phyloP scores from a whole-genome alignment of 2,113 vertebrate species.

The Chauna torquata region DNA sequence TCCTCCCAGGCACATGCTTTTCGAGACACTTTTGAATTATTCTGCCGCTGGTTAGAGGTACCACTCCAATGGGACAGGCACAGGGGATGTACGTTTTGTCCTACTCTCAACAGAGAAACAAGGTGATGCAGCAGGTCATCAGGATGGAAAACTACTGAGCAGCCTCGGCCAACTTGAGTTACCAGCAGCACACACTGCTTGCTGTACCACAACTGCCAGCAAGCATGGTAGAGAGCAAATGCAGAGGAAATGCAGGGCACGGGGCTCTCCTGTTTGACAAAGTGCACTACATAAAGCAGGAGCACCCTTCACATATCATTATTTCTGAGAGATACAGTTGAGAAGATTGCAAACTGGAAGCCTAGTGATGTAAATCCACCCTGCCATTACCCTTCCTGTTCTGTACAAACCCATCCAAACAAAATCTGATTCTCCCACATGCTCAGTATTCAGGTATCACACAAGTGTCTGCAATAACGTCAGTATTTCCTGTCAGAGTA shows the following conservation, averaged over 20 bases:
- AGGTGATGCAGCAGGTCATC: not conserved
- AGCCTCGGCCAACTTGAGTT: not conserved
- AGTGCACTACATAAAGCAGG: not conserved
- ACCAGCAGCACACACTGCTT: not conserved
- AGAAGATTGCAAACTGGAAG: not conserved
- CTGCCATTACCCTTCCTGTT: not conserved
- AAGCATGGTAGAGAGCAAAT: not conserved
- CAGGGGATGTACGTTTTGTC: not conserved
- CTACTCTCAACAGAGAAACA: not conserved
- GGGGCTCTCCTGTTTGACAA: too few species aligned
- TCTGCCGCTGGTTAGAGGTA: not conserved
- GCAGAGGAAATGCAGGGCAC: not conserved
- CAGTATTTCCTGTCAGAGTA: not conserved
- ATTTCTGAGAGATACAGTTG: not conserved
- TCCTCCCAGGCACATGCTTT: fast-evolving
- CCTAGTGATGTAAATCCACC: not conserved
- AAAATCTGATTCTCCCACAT: not conserved
- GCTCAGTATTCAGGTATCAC: not conserved
- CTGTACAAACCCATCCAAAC: not conserved
- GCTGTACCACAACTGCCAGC: not conserved
- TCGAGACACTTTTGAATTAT: not conserved
- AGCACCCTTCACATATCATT: not conserved
- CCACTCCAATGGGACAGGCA: not conserved
- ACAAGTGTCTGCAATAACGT: not conserved
- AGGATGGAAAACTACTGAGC: not conserved